A percentile compares a stretch with the other conserved stretches of the same genome.
These are phyloP conservation scores for Corythornis cristatus DNA, from an alignment of 2,113 vertebrate genomes.

Conservation along the genomic window DNA sequence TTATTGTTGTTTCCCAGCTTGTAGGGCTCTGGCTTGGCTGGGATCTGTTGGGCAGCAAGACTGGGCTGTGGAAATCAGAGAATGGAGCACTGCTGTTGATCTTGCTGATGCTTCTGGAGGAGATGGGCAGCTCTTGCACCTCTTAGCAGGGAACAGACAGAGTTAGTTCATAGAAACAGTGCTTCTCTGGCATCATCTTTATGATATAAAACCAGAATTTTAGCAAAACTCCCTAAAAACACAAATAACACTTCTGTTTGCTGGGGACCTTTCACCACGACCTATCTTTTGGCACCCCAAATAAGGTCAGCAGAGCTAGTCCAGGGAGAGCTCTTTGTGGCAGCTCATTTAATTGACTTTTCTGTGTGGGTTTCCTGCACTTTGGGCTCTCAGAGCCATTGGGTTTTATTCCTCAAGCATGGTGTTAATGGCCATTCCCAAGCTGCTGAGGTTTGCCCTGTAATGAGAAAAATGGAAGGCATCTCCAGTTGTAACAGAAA, in stretches of 20 bases:
- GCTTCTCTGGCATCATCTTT: neutral
- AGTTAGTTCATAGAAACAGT: neutral
- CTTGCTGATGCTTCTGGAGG: neutral
- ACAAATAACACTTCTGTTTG: neutral
- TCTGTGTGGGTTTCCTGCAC: neutral
- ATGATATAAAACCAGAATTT: neutral
- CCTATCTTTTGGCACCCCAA: neutral
- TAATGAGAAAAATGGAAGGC: neutral
- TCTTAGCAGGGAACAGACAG: neutral
- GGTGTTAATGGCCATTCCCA: slow-evolving; percentile 18
- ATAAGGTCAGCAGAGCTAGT: neutral
- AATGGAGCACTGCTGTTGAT: neutral
- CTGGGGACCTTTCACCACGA: neutral
- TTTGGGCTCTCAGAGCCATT: neutral
- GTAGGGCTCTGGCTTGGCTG: neutral
- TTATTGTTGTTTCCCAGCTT: neutral
- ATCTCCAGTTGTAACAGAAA: slow-evolving; percentile 1
- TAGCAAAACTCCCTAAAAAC: neutral
- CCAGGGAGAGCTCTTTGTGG: neutral
- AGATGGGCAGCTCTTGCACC: neutral
- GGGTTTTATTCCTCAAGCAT: neutral
- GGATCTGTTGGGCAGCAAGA: neutral
- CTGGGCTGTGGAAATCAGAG: neutral
- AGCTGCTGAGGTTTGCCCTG: slow-evolving; percentile 32
- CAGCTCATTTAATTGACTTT: neutral